A percentile compares a stretch with the other conserved stretches of the same genome.
Conservation (phyloP, 1,140 invertebrate genomes). For the fruit fly (Drosophila melanogaster) region Release_6_plus_ISO1_MT NT_033777.3:25333001-25333500, state of each 20-base stretch:
- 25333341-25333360: constrained; percentile 62
- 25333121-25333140: constrained; percentile 71
- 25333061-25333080: neutral
- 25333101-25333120: too few species aligned
- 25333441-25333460: constrained; percentile 70
- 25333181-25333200: constrained; percentile 70
- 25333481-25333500: constrained; percentile 68
- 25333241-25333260: constrained; percentile 56
- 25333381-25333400: constrained; percentile 59
- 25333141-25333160: constrained; percentile 60
- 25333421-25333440: constrained; percentile 67
- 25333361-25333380: constrained; percentile 49
- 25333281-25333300: constrained; percentile 72
- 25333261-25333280: constrained; percentile 71
- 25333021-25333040: neutral
- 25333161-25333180: constrained; percentile 70
- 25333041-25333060: neutral
- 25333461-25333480: constrained; percentile 71
- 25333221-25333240: constrained; percentile 65
- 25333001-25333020: neutral
- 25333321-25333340: constrained; percentile 73
- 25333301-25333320: constrained; percentile 57
- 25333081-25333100: neutral
- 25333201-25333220: constrained; percentile 67
- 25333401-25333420: constrained; percentile 57